These are phyloP conservation scores for Bombyx mandarina DNA, from an alignment of 1,140 invertebrate genomes.

Conservation along the genomic window DNA sequence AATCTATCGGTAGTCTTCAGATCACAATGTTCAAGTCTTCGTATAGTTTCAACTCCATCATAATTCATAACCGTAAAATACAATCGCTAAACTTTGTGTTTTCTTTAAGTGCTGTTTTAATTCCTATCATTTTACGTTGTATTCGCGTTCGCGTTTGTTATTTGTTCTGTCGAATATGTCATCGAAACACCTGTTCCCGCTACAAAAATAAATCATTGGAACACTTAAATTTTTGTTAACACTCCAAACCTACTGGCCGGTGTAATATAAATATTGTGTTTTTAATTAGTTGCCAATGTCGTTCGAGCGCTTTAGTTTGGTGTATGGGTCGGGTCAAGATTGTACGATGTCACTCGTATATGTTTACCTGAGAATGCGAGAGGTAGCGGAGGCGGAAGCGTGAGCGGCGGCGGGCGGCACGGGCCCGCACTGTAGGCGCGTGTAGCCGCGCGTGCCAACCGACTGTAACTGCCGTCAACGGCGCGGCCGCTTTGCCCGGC, in stretches of 20 bases:
- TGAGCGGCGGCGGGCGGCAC: constrained; percentile 35
- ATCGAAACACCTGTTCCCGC: constrained; percentile 29
- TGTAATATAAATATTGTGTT: constrained; percentile 12
- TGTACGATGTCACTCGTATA: constrained; percentile 6
- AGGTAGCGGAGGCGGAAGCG: constrained; percentile 27
- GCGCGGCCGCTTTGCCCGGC: constrained; percentile 14
- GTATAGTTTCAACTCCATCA: too few species aligned
- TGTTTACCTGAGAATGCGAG: constrained; percentile 48
- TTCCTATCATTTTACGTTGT: too few species aligned
- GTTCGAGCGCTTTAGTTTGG: constrained; percentile 19
- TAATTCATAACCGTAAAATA: too few species aligned
- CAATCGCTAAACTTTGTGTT: too few species aligned
- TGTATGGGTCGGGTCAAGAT: constrained; percentile 8
- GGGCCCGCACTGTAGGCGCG: constrained; percentile 41
- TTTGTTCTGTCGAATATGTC: constrained; percentile 21
- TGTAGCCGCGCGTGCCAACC: constrained; percentile 53
- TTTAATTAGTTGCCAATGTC: constrained; percentile 14
- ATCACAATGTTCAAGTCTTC: too few species aligned
- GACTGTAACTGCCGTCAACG: constrained; percentile 50
- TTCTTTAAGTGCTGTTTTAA: too few species aligned
- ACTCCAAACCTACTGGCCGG: constrained; percentile 31
- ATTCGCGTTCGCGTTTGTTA: too few species aligned
- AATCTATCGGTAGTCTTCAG: too few species aligned
- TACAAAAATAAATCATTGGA: constrained; percentile 44
- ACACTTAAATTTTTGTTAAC: constrained; percentile 38